Evolutionary conservation across 2,797 vertebrate genomes (phyloP), one percentile per base, ranked within the genome.

Genomic region (Pogonophryne albipinna): DNA sequence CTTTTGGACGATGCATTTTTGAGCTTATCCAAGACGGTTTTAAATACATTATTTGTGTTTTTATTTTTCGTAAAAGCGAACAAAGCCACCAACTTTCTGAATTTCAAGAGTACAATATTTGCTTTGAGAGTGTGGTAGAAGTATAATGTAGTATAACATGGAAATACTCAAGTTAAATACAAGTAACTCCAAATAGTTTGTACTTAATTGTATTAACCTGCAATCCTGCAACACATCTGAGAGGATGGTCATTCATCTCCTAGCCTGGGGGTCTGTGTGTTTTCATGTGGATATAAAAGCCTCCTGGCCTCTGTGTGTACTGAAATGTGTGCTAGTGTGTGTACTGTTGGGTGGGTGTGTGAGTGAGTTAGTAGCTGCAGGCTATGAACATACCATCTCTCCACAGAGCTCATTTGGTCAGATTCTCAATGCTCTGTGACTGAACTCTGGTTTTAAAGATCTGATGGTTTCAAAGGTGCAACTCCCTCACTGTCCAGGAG

Each of bases 381-480:
- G 79, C 74, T 23, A 75, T 42, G 47, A 45, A 12, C 58, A 46
- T 17, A 11, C 20, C 62, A 11, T 76, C 69, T 70, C 71, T 72
- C 67, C 66, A 44, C 27, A 53, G 53, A 87, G 73, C 87, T 88
- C 80, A 64, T 82, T 72, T 79, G 63, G 61, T 71, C 61, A 42
- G 50, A 14, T 78, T 44, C 9, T 0, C 19, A 20, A 27, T 50
- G 63, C 57, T 63, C 46, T 55, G 66, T n/a, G 38, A 52, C 16
- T 62, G 66, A 56, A 68, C 57, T 55, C 51, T 34, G 46, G 50
- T 12, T 70, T 58, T 34, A 60, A 49, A 57, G 66, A 65, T 41
- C 31, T 59, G 31, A 55, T 14, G 49, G n/a, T 41, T 62, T 51
- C 14, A 51, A n/a, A 20, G 34, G 63, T 67, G 17, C 2, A 72